These are phyloP conservation scores for Podarcis muralis DNA, from an alignment of 2,113 vertebrate genomes.

Conservation along the genomic window DNA sequence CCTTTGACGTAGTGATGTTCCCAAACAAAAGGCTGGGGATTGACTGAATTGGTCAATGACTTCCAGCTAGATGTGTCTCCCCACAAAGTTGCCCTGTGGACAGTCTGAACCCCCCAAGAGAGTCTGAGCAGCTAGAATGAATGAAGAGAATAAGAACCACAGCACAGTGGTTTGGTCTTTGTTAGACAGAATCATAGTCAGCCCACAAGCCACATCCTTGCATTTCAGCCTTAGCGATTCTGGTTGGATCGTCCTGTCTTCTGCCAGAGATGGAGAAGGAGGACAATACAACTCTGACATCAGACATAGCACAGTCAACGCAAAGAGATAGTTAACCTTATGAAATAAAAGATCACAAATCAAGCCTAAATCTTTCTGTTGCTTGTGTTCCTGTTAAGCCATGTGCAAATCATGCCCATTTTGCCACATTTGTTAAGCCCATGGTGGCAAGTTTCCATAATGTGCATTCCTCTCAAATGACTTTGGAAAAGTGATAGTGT, in stretches of 20 bases:
- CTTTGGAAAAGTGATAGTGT: no score
- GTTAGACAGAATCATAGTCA: constrained; percentile 26
- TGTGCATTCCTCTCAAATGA: not conserved
- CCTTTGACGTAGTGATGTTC: not conserved
- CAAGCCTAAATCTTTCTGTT: constrained; percentile 15
- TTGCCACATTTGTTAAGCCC: not conserved
- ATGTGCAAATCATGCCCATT: not conserved
- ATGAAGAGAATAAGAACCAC: constrained; percentile 16
- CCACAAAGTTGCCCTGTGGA: constrained; percentile 6
- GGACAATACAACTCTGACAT: not conserved
- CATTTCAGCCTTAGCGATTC: not conserved
- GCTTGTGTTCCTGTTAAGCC: not conserved
- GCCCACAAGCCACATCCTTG: constrained; percentile 52
- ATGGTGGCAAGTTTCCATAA: not conserved
- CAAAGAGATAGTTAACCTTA: not conserved
- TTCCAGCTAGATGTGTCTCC: not conserved
- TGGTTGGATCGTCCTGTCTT: not conserved
- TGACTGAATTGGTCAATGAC: not conserved
- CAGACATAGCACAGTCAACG: constrained; percentile 14
- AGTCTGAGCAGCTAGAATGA: constrained; percentile 30
- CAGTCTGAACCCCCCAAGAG: constrained; percentile 19
- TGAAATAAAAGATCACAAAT: not conserved
- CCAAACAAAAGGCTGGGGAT: not conserved
- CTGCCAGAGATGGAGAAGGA: not conserved
- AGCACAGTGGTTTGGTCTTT: not conserved